Conservation (phyloP, 1,140 invertebrate species). For the Diachasmimorpha longicaudata region DNA sequence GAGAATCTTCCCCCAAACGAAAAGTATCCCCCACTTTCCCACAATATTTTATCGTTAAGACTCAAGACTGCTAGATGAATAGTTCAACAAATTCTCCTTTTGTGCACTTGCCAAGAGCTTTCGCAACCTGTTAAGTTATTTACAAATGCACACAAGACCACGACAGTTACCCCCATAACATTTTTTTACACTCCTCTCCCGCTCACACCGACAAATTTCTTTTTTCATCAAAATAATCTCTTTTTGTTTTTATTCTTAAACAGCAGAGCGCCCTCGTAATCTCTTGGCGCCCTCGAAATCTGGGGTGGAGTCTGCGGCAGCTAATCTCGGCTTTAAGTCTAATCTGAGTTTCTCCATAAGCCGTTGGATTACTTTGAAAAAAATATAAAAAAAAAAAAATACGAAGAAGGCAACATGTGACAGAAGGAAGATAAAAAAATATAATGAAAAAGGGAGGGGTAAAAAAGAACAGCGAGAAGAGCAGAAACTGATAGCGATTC, state of each 20-base stretch:
- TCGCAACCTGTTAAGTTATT: conserved; percentile 21
- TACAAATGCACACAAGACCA: not conserved
- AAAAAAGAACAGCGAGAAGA: not conserved
- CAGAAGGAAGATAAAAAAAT: not conserved
- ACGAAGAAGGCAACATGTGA: not conserved
- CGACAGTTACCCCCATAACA: not conserved
- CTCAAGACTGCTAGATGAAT: not conserved
- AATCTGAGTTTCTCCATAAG: conserved; percentile 30
- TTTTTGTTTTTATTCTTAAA: conserved; percentile 28
- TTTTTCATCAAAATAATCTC: not conserved
- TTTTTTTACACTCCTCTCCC: not conserved
- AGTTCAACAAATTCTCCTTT: not conserved
- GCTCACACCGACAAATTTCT: not conserved
- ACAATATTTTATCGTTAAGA: not conserved
- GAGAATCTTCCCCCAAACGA: not conserved
- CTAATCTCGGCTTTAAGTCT: conserved; percentile 31
- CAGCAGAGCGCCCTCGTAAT: conserved; percentile 22
- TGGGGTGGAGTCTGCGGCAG: conserved; percentile 26
- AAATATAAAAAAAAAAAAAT: conserved; percentile 4
- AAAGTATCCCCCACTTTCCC: not conserved
- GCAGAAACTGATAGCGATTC: conserved; percentile 4
- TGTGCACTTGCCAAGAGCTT: not conserved
- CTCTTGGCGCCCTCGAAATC: conserved; percentile 30
- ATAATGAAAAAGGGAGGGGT: not conserved
- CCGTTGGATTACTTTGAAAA: conserved; percentile 23